A percentile compares a stretch with the other conserved stretches of the same genome.
Conservation (phyloP, 2,113 vertebrate genomes). For the Paraplagusia blochii region DNA sequence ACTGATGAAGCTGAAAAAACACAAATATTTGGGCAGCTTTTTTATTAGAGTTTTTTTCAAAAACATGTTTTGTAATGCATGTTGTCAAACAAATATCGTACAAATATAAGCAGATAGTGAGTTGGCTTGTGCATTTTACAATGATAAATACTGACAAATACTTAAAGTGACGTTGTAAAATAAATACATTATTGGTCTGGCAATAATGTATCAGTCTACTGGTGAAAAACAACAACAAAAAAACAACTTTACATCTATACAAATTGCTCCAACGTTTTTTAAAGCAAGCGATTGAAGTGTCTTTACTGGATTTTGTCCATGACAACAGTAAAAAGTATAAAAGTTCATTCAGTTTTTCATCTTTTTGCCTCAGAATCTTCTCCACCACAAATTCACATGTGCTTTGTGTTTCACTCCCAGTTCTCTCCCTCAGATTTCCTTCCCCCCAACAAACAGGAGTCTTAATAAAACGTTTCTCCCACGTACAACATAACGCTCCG, state of each 20-base stretch:
- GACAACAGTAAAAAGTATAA: background rate
- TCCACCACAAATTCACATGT: background rate
- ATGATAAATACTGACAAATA: slow-evolving; percentile 36
- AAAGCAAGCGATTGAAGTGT: background rate
- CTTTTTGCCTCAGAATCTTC: slow-evolving; percentile 2
- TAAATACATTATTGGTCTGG: slow-evolving; percentile 32
- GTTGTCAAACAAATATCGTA: slow-evolving; percentile 22
- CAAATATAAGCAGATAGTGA: slow-evolving; percentile 29
- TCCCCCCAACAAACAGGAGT: background rate
- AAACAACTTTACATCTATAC: background rate
- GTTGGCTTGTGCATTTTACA: slow-evolving; percentile 22
- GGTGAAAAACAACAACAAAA: slow-evolving; percentile 3
- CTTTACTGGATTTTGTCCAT: background rate
- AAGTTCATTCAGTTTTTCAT: background rate
- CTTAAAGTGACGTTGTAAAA: slow-evolving; percentile 37
- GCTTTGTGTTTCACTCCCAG: slow-evolving; percentile 4
- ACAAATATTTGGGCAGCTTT: background rate
- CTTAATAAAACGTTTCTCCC: slow-evolving; percentile 4
- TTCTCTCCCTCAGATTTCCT: background rate
- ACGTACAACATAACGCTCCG: slow-evolving; percentile 5
- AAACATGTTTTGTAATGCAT: slow-evolving; percentile 23
- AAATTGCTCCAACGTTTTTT: background rate
- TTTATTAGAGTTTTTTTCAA: background rate
- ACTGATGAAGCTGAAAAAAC: background rate
- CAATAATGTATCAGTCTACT: slow-evolving; percentile 1